Evolutionary conservation across 1,140 invertebrate species (phyloP).

Genomic region (Ganaspis sp.): DNA sequence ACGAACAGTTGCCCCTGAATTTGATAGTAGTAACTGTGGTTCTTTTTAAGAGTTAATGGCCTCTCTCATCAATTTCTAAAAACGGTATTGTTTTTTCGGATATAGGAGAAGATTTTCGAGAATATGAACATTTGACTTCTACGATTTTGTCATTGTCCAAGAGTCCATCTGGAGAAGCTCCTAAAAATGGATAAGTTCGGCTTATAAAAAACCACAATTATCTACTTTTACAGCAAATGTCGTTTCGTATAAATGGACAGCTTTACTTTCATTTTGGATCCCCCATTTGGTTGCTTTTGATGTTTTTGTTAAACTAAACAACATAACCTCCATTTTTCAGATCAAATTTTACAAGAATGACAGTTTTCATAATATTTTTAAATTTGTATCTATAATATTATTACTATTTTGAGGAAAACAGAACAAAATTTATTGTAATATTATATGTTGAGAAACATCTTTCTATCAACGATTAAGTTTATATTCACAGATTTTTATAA

Average conservation of each 20-base stretch:
- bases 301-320: too few relatives aligned
- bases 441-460: too few relatives aligned
- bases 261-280: slow-evolving; percentile 34
- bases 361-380: too few relatives aligned
- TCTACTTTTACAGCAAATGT: too few relatives aligned
- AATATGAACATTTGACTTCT: slow-evolving; percentile 42
- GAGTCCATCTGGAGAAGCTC: slow-evolving; percentile 60
- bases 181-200: slow-evolving; percentile 53
- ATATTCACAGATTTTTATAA: too few relatives aligned
- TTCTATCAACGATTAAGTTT: too few relatives aligned
- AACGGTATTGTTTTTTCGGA: slow-evolving; percentile 11
- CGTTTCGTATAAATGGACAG: background rate
- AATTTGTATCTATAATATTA: too few relatives aligned
- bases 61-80: slow-evolving; percentile 8
- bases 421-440: too few relatives aligned
- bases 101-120: background rate
- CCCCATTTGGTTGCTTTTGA: slow-evolving; percentile 26
- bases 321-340: too few relatives aligned
- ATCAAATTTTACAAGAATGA: too few relatives aligned
- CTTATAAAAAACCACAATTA: slow-evolving; percentile 54
- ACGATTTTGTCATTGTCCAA: slow-evolving; percentile 47
- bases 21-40: slow-evolving; percentile 48
- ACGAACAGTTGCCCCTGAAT: slow-evolving; percentile 41
- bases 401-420: too few relatives aligned
- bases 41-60: slow-evolving; percentile 28